These are phyloP conservation scores for Simalia tracyae DNA, from an alignment of 2,797 vertebrate genomes.

Conservation along the genomic window DNA sequence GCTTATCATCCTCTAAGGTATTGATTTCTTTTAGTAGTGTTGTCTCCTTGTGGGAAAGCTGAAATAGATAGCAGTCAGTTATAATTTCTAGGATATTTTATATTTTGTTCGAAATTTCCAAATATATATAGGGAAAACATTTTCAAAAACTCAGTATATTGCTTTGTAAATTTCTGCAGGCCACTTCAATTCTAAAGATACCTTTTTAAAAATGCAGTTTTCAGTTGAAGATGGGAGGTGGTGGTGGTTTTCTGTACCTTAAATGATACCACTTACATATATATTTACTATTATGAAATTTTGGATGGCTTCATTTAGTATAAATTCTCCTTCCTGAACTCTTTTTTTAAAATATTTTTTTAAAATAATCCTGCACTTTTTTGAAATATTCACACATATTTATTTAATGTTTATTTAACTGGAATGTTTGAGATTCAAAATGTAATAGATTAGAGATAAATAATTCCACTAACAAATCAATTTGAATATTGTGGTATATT, in stretches of 20 bases:
- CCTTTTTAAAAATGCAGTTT: neutral
- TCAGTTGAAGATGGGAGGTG: neutral
- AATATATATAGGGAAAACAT: no score
- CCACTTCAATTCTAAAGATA: neutral
- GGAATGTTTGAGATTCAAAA: neutral
- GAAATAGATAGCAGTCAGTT: no score
- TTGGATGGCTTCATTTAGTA: neutral
- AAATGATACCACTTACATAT: neutral
- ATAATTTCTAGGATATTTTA: no score
- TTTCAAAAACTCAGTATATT: neutral
- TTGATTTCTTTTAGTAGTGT: no score
- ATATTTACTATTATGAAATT: no score
- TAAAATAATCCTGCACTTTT: neutral
- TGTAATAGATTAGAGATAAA: neutral
- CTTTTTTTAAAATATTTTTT: no score
- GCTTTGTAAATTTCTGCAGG: neutral
- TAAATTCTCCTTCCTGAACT: neutral
- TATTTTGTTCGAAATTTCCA: no score
- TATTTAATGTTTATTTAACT: neutral
- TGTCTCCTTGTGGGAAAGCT: no score
- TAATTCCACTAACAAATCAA: neutral
- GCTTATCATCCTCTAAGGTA: no score
- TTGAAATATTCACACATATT: neutral
- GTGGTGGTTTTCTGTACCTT: neutral
- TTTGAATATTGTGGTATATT: neutral